Evolutionary conservation across 2,888 invertebrate genomes (phyloP), one percentile per base, ranked within the genome.

Genomic region (Unio pictorum): DNA sequence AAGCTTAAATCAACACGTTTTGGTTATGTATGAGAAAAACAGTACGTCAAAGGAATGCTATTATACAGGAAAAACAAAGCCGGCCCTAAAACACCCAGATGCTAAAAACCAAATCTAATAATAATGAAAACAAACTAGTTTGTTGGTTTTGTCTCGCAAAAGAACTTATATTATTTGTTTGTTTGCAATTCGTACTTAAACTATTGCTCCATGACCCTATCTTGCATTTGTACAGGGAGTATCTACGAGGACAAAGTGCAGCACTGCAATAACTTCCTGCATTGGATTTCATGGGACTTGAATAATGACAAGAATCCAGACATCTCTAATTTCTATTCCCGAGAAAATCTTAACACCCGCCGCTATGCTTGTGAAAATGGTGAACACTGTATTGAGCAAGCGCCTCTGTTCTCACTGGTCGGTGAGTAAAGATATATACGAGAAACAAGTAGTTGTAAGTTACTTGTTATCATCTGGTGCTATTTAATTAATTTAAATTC

Each of bases 261-360:
- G 28, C 75, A 82, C 72, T 85, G 85, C 70, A 81, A 80, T 64
- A 84, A 84, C 67, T 75, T 83, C 66, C 63, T 84, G 4, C 85
- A 85, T 72, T 84, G 84, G 84, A 75, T 81, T 55, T 78, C 82
- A 45, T 85, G 79, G 67, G 73, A 71, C 3, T 60, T 84, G 54
- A 70, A 79, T 64, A 84, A 84, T 61, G 68, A 75, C 20, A 66
- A 71, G 11, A 45, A 4, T 45, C 70, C 72, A 6, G 76, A 80
- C 30, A 66, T 74, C 20, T 74, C 79, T 56, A 84, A 84, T 68
- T 72, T 84, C 65, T 85, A 78, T 64, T 73, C 83, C 5, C 68
- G 81, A 6, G 82, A 81, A 45, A 80, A 79, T 28, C 30, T 71
- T 20, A 70, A 65, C 7, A 66, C 80, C 30, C 68, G 72, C n/a